Percentiles rank a stretch among this genome's conserved stretches.
phyloP scores from a whole-genome alignment of 2,888 invertebrate genomes.

The Cynaeus angustus region DNA sequence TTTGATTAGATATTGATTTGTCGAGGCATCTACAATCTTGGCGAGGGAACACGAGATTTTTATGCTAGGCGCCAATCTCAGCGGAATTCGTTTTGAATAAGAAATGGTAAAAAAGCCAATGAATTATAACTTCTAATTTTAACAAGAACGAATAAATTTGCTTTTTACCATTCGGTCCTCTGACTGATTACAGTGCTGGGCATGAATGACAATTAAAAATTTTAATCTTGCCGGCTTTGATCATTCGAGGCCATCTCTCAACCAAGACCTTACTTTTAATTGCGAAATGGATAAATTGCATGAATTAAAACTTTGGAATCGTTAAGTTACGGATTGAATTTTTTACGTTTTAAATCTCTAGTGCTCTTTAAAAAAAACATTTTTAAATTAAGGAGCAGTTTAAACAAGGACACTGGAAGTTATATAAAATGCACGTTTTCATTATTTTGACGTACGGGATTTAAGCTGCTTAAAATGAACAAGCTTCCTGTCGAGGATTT shows the following conservation, averaged over 20 bases:
- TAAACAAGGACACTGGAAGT: not conserved
- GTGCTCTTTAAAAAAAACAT: not conserved
- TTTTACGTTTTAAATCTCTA: constrained; percentile 9
- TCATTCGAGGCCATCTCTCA: constrained; percentile 20
- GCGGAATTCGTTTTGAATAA: constrained; percentile 55
- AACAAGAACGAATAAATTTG: constrained; percentile 56
- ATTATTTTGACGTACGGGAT: constrained; percentile 22
- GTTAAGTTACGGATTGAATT: constrained; percentile 29
- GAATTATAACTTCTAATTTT: constrained; percentile 61
- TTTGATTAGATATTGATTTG: constrained; percentile 65
- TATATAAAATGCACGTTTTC: constrained; percentile 14
- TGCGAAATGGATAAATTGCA: constrained; percentile 50
- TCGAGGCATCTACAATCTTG: constrained; percentile 42
- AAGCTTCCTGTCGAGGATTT: too few relatives aligned
- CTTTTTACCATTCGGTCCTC: constrained; percentile 46
- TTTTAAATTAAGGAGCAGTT: constrained; percentile 8
- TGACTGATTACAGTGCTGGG: constrained; percentile 61
- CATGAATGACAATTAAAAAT: constrained; percentile 65
- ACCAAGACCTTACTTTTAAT: constrained; percentile 46
- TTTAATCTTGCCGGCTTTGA: constrained; percentile 54
- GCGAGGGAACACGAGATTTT: constrained; percentile 28
- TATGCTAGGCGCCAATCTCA: constrained; percentile 41
- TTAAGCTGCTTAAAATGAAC: too few relatives aligned
- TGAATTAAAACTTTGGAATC: constrained; percentile 49
- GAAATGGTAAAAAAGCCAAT: constrained; percentile 56